These are phyloP conservation scores for Nothobranchius kuhntae DNA, from an alignment of 2,113 vertebrate species.

Conservation along the genomic window DNA sequence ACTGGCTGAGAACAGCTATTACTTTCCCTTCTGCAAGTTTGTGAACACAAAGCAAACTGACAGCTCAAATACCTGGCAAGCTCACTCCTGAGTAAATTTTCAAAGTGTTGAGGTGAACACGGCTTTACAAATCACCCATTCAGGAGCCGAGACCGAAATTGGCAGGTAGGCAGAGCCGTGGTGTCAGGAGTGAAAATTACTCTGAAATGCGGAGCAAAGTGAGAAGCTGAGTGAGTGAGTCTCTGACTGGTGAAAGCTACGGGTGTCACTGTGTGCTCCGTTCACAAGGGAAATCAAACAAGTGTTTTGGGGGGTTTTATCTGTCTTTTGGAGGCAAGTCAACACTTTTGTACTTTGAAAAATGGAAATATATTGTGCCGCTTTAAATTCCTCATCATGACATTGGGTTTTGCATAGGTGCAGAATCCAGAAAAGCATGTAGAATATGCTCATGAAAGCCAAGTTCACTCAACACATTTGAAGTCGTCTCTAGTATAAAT, in stretches of 20 bases:
- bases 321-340: conserved; percentile 52
- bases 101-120: conserved; percentile 72
- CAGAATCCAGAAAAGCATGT: conserved; percentile 16
- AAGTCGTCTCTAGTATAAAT: too few species aligned
- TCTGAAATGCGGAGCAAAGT: conserved; percentile 66
- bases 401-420: conserved; percentile 18
- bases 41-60: conserved; percentile 65
- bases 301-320: conserved; percentile 36
- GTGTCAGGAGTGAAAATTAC: conserved; percentile 76
- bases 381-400: conserved; percentile 39
- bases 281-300: conserved; percentile 71
- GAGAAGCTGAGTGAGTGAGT: conserved; percentile 63
- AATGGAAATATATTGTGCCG: conserved; percentile 60
- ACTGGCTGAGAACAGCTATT: conserved; percentile 50
- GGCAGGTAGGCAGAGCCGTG: conserved; percentile 72
- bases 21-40: conserved; percentile 67
- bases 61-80: conserved; percentile 72
- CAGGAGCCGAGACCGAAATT: conserved; percentile 74
- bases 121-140: conserved; percentile 78
- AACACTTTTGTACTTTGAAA: conserved; percentile 58
- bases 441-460: neutral
- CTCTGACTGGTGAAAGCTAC: conserved; percentile 62
- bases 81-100: conserved; percentile 70
- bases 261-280: conserved; percentile 57
- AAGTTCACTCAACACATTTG: too few species aligned